Percentiles rank a stretch among this genome's conserved stretches.
Conservation (phyloP, 2,888 invertebrate genomes). For the Agrotis segetum region DNA sequence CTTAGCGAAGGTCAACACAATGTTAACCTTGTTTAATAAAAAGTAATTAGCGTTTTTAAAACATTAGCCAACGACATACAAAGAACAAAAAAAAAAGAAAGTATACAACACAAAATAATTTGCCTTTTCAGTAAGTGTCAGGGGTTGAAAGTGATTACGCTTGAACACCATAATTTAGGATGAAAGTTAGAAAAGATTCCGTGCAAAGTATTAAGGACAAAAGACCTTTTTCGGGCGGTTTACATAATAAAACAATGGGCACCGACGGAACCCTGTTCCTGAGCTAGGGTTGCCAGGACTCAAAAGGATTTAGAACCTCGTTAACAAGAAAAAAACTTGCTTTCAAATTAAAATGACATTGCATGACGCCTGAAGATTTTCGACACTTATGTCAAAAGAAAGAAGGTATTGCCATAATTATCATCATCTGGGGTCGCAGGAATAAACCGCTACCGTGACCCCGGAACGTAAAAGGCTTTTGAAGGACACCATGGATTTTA, state of each 20-base stretch:
- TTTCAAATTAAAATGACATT: no score
- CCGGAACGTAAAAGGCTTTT: no score
- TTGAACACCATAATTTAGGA: constrained; percentile 83
- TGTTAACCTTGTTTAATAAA: constrained; percentile 45
- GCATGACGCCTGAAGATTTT: no score
- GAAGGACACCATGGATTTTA: no score
- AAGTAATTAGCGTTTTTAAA: constrained; percentile 58
- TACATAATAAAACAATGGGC: constrained; percentile 82
- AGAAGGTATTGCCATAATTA: no score
- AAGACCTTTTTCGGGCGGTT: constrained; percentile 73
- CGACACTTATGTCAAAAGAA: no score
- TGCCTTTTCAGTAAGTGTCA: constrained; percentile 71
- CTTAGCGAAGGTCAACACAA: constrained; percentile 21
- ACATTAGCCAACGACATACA: constrained; percentile 44
- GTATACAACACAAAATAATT: constrained; percentile 66
- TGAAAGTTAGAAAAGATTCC: constrained; percentile 84
- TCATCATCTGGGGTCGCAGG: no score
- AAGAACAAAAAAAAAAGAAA: constrained; percentile 41
- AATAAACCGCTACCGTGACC: no score
- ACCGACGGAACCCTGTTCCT: constrained; percentile 53
- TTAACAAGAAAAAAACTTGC: constrained; percentile 9
- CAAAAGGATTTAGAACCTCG: constrained; percentile 18
- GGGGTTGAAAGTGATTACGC: constrained; percentile 81
- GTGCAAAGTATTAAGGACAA: constrained; percentile 81
- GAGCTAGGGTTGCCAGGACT: constrained; percentile 56